Conservation (phyloP, 2,888 invertebrate genomes). For the Scelioninae gen. 1 region DNA sequence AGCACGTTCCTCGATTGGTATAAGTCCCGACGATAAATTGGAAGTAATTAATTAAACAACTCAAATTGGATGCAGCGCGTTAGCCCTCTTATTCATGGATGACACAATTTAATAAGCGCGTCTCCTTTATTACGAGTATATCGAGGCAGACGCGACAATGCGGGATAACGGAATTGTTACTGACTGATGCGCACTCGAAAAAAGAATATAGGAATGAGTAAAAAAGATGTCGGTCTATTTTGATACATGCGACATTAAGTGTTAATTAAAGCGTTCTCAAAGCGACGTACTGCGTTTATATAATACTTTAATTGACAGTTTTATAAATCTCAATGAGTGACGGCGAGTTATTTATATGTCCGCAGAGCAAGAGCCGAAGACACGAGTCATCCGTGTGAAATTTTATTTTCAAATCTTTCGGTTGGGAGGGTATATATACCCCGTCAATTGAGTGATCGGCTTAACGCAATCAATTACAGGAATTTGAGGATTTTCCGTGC, state of each 20-base stretch:
- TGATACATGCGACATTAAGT: slow-evolving; percentile 51
- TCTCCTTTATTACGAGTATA: slow-evolving; percentile 66
- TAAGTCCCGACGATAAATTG: slow-evolving; percentile 78
- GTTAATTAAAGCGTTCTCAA: slow-evolving; percentile 49
- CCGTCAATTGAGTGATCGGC: slow-evolving; percentile 36
- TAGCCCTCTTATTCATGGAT: slow-evolving; percentile 79
- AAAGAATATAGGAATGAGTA: not conserved
- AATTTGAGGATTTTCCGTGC: too few relatives aligned
- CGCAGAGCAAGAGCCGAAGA: not conserved
- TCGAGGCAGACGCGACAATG: slow-evolving; percentile 72
- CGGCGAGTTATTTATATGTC: not conserved
- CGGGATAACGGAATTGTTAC: slow-evolving; percentile 74
- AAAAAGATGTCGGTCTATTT: slow-evolving; percentile 50
- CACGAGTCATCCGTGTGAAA: slow-evolving; percentile 3
- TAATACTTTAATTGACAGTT: slow-evolving; percentile 61
- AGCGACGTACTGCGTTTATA: slow-evolving; percentile 43
- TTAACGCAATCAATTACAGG: too few relatives aligned
- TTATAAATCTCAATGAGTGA: slow-evolving; percentile 51
- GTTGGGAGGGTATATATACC: not conserved
- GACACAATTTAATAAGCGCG: slow-evolving; percentile 84
- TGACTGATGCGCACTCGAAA: slow-evolving; percentile 41
- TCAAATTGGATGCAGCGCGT: slow-evolving; percentile 83
- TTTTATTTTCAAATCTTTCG: slow-evolving; percentile 1
- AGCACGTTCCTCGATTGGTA: slow-evolving; percentile 77
- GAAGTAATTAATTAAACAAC: slow-evolving; percentile 83